Base-by-base conservation (phyloP, 2,113 vertebrate genomes). In the Apistogramma diplotaenia region DNA sequence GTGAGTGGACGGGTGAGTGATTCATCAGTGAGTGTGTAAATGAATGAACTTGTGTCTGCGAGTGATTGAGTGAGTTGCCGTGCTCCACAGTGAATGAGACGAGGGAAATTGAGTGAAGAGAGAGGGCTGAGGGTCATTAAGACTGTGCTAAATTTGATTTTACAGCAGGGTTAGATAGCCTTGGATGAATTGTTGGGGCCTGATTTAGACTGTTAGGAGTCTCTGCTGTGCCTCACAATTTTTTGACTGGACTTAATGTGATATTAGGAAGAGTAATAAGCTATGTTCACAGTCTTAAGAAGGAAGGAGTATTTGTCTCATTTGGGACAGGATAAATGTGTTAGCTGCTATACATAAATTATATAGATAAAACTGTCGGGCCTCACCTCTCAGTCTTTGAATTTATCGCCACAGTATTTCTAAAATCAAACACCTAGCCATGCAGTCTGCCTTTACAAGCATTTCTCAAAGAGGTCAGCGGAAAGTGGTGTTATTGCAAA, bases 111-210 rank as follows among this genome's bases (percentile, higher is more conserved):
- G 67, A 81, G 79, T 76, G 84, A 84, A 18, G 23, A 73, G 65
- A 71, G 78, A 60, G 73, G 35, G 55, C 81, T 40, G 60, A 81
- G 76, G 71, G 84, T 88, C 82, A 81, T 91, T 93, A 89, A 73
- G 85, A 73, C 67, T 81, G 81, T 53, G 78, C 81, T 82, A 89
- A 87, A 92, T 92, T 59, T 67, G 67, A 90, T 84, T 90, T 74
- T 78, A 78, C 82, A 75, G 70, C 83, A 78, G 35, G 18, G 62
- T 62, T 77, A 60, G 62, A 76, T 56, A 76, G 79, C 29, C 43
- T 59, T 35, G 72, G 73, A 81, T 86, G 70, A 84, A 84, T 74
- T 27, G 73, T 76, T 53, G 60, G 58, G 33, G 31, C 29, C 61
- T 55, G 73, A 81, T 86, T 84, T 78, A 62, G 59, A 81, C 78